Conservation (phyloP, 2,797 vertebrate genomes). For the Pantherophis alleghaniensis region DNA sequence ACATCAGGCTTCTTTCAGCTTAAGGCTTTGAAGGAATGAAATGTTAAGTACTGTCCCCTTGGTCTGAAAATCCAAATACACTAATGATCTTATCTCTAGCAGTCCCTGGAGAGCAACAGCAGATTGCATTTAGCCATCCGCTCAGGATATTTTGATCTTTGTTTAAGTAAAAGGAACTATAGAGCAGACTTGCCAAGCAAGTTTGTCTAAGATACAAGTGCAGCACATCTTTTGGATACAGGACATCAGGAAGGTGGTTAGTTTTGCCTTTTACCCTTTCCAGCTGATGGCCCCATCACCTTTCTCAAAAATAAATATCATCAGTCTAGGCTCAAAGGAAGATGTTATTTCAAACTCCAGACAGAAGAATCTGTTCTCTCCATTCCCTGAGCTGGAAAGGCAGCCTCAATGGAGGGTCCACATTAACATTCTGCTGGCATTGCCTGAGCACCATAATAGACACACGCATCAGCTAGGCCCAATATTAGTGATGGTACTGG, state of each 20-base stretch:
- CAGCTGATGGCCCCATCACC: background rate
- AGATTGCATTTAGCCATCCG: background rate
- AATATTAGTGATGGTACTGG: constrained; percentile 74
- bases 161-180: background rate
- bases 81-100: background rate
- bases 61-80: background rate
- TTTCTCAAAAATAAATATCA: constrained; percentile 24
- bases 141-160: background rate
- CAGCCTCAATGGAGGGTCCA: background rate
- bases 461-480: constrained; percentile 71
- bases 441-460: constrained; percentile 64
- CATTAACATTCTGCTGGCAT: constrained; percentile 60
- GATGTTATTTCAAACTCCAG: background rate
- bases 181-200: fast-evolving
- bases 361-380: constrained; percentile 1
- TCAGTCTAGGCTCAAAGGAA: background rate
- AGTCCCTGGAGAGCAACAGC: background rate
- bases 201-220: fast-evolving
- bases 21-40: background rate
- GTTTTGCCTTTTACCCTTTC: background rate
- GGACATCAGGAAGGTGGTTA: background rate
- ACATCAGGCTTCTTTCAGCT: background rate
- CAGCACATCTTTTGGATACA: fast-evolving
- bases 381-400: constrained; percentile 39
- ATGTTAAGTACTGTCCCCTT: background rate